Evolutionary conservation across 2,797 vertebrate genomes (phyloP), one percentile per base, ranked within the genome.

Genomic region (Vipera ursinii): DNA sequence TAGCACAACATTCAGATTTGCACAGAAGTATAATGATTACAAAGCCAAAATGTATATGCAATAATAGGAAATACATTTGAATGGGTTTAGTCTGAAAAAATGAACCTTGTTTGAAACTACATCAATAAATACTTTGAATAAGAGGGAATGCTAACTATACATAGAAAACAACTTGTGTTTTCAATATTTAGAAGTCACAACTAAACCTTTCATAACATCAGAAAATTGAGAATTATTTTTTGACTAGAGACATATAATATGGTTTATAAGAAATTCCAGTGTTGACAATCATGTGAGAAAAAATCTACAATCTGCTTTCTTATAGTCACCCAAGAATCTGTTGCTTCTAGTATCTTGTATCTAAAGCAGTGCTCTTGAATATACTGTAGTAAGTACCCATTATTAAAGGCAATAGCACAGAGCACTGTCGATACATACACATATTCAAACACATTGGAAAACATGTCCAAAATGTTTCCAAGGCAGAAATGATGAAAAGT

Each of bases 1-100:
- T 95, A 95, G 93, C 96, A 95, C 89, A 59, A 94, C 93, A 87
- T 95, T 97, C 61, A 59, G 63, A 51, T 86, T 95, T 96, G 94
- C 95, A 55, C 22, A 26, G 57, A n/a, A 5, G 28, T 97, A 95
- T 95, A 95, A 95, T 96, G 95, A 93, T 92, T 93, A 87, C 91
- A 89, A 89, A 95, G 90, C 94, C 92, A 88, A 94, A 96, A 95
- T 90, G 91, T 0, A 93, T 92, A 95, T 94, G 78, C 89, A 90
- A 4, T 8, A 94, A 78, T 88, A 92, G 38, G 61, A 63, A 94
- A 91, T 89, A 61, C 60, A 89, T 87, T 14, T 63, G 55, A 87
- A 90, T 90, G 2, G 3, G 86, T 56, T 48, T 17, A 94, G 51
- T 53, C 44, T 82, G 20, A 28, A 88, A 82, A 93, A 89, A 44